Conservation (phyloP, 2,888 invertebrate species). For the Leucophenga montana region DNA sequence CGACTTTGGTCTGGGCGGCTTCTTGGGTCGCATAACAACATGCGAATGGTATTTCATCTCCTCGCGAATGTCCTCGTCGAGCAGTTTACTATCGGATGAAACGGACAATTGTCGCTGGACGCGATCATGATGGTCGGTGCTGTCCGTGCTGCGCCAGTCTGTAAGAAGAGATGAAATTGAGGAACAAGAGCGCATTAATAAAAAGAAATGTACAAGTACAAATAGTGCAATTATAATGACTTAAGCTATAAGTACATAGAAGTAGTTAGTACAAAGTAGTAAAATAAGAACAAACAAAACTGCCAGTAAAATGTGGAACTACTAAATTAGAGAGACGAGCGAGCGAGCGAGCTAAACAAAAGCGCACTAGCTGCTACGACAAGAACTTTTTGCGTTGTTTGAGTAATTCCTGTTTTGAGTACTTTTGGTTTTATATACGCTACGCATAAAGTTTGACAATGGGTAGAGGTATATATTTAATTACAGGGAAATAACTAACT, state of each 20-base stretch:
- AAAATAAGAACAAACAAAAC: too few relatives aligned
- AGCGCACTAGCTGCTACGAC: not conserved
- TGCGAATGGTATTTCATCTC: slow-evolving; percentile 78
- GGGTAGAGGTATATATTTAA: not conserved
- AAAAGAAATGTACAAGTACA: slow-evolving; percentile 1
- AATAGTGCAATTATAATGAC: slow-evolving; percentile 11
- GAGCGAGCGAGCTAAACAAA: not conserved
- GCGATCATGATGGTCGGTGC: slow-evolving; percentile 83
- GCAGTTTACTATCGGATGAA: slow-evolving; percentile 91
- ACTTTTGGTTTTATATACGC: not conserved
- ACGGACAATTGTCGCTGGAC: slow-evolving; percentile 92
- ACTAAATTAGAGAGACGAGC: not conserved
- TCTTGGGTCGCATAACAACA: slow-evolving; percentile 91
- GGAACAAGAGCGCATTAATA: slow-evolving; percentile 30
- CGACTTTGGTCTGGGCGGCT: slow-evolving; percentile 95
- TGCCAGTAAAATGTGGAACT: slow-evolving; percentile 17
- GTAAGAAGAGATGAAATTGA: slow-evolving; percentile 64
- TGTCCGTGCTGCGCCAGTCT: slow-evolving; percentile 82
- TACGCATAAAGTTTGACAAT: not conserved
- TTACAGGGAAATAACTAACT: too few relatives aligned
- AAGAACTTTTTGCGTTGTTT: not conserved
- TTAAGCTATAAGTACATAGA: not conserved
- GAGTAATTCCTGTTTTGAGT: not conserved
- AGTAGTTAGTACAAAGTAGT: not conserved
- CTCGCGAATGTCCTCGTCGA: slow-evolving; percentile 92